Evolutionary conservation across 2,113 vertebrate species (phyloP).

Genomic region (Chamaetylas fuelleborni): DNA sequence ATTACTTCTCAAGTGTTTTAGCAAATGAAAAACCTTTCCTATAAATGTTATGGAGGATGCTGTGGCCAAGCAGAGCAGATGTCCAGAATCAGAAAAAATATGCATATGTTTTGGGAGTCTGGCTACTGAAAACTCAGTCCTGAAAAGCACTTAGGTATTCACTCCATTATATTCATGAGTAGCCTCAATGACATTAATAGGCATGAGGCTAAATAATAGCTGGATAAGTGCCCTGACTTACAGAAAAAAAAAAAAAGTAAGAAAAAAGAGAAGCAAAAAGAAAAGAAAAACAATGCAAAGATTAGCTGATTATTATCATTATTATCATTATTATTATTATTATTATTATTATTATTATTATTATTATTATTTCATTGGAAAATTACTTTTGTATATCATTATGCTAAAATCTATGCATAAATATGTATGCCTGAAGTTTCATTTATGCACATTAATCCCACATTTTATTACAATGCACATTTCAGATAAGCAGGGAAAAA

Average conservation of each 20-base stretch:
- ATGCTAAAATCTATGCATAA: constrained; percentile 32
- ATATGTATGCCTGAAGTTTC: constrained; percentile 48
- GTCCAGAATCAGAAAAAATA: background rate
- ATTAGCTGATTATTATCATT: background rate
- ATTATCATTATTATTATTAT: background rate
- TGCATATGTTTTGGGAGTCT: background rate
- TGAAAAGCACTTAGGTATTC: background rate
- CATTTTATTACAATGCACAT: constrained; percentile 34
- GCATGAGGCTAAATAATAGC: constrained; percentile 28
- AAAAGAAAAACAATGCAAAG: constrained; percentile 21
- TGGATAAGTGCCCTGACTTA: background rate
- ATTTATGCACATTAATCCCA: constrained; percentile 41
- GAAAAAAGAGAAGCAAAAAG: background rate
- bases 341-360: background rate
- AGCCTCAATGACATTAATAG: constrained; percentile 7
- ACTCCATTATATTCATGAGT: constrained; percentile 7
- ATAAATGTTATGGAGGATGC: background rate
- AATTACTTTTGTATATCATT: constrained; percentile 4
- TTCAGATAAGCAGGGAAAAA: constrained; percentile 9
- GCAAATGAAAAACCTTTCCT: background rate
- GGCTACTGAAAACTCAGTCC: background rate
- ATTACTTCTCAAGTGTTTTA: background rate
- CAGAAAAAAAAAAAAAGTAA: background rate
- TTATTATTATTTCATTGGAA: background rate
- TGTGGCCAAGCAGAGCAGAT: background rate